Conservation (phyloP, 1,140 invertebrate genomes). For the Copidosoma floridanum region DNA sequence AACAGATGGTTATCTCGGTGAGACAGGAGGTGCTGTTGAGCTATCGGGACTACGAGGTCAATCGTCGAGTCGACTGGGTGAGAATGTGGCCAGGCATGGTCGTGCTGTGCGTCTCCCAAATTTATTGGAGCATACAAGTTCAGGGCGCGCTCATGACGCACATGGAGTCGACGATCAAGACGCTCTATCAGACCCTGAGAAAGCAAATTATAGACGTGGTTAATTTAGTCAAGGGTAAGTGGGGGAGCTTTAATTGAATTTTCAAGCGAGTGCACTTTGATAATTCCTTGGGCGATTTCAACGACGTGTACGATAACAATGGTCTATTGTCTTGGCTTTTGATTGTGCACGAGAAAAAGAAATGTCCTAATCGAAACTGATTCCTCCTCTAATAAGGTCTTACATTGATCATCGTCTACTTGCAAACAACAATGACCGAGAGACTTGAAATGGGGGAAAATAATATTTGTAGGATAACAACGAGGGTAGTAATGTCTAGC, state of each 20-base stretch:
- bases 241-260: background rate
- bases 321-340: too few species aligned
- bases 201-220: constrained; percentile 68
- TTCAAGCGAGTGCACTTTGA: too few species aligned
- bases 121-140: constrained; percentile 84
- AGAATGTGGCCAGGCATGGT: constrained; percentile 86
- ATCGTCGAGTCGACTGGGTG: constrained; percentile 73
- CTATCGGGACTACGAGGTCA: constrained; percentile 67
- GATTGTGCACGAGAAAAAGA: too few species aligned
- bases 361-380: too few species aligned
- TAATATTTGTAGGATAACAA: too few species aligned
- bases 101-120: constrained; percentile 81
- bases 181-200: constrained; percentile 59
- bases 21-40: constrained; percentile 72
- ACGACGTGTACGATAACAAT: too few species aligned
- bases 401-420: too few species aligned
- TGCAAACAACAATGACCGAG: too few species aligned
- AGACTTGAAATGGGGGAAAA: too few species aligned
- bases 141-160: constrained; percentile 66
- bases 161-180: constrained; percentile 56
- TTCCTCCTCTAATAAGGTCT: too few species aligned
- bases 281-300: too few species aligned
- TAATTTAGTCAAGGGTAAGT: constrained; percentile 46
- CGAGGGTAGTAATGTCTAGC: too few species aligned
- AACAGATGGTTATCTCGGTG: constrained; percentile 77